Percentiles rank a stretch among this genome's conserved stretches.
Evolutionary conservation across 1,140 invertebrate species (phyloP).

Genomic region (Helicoverpa zea): DNA sequence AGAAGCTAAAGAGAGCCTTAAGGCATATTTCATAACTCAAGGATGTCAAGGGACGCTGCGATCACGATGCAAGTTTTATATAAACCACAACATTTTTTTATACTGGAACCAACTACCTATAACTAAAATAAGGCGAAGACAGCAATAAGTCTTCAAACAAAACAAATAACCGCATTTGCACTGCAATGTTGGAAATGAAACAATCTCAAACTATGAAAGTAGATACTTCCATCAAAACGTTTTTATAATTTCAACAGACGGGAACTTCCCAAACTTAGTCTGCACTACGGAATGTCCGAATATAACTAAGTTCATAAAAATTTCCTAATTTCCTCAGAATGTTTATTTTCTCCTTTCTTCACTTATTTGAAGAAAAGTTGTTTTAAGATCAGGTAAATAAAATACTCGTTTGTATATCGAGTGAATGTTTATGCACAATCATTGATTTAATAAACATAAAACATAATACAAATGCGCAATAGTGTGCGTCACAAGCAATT

Average conservation of each 20-base stretch:
- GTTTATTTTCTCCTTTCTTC: slow-evolving; percentile 2
- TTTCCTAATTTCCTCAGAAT: neutral
- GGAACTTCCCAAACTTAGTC: neutral
- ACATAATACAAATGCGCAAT: no score
- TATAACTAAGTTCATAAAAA: slow-evolving; percentile 9
- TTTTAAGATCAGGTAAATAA: neutral
- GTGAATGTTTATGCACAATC: no score
- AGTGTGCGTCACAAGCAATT: no score
- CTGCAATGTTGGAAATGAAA: slow-evolving; percentile 1
- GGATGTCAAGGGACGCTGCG: no score
- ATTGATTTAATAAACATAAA: no score
- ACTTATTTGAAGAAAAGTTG: neutral
- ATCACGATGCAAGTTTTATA: no score
- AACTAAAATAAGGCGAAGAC: no score
- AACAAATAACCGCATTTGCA: neutral
- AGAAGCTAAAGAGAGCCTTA: no score
- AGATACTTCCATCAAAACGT: neutral
- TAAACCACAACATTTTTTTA: no score
- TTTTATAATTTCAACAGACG: slow-evolving; percentile 7
- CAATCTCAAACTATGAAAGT: neutral
- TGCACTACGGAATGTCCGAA: neutral
- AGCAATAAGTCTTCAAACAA: neutral
- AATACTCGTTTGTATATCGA: no score
- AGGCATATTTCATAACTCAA: no score
- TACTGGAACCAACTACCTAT: no score